A percentile compares a stretch with the other conserved stretches of the same genome.
phyloP scores from a whole-genome alignment of 2,888 invertebrate species.

The Heliothis peltigera region DNA sequence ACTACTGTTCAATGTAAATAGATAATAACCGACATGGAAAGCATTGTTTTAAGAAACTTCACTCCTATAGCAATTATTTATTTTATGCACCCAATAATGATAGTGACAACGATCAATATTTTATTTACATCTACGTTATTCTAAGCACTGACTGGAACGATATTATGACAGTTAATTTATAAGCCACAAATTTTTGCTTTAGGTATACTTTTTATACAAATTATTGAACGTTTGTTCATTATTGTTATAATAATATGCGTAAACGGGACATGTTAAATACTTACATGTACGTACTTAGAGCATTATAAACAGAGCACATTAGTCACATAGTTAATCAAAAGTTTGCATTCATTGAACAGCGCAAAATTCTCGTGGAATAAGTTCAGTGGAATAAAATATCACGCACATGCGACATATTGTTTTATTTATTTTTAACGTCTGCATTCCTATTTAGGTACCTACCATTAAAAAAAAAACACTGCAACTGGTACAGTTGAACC shows the following conservation, averaged over 20 bases:
- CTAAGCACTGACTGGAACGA: slow-evolving; percentile 71
- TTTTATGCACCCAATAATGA: slow-evolving; percentile 48
- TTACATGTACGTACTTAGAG: slow-evolving; percentile 71
- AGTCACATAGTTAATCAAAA: slow-evolving; percentile 84
- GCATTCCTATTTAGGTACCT: too few species aligned
- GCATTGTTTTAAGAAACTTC: slow-evolving; percentile 34
- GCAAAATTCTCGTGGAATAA: slow-evolving; percentile 83
- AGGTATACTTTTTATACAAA: slow-evolving; percentile 82
- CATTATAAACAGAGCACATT: slow-evolving; percentile 85
- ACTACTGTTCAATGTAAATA: slow-evolving; percentile 30
- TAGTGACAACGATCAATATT: slow-evolving; percentile 59
- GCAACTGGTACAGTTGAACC: too few species aligned
- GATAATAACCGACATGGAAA: slow-evolving; percentile 24
- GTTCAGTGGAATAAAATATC: slow-evolving; percentile 88
- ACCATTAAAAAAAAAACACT: too few species aligned
- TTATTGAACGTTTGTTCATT: slow-evolving; percentile 79
- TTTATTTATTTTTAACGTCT: slow-evolving; percentile 78
- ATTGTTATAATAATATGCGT: slow-evolving; percentile 73
- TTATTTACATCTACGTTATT: slow-evolving; percentile 60
- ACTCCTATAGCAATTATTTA: slow-evolving; percentile 28
- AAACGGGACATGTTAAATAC: slow-evolving; percentile 72
- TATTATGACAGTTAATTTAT: slow-evolving; percentile 66
- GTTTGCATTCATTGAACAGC: slow-evolving; percentile 82
- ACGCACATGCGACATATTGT: slow-evolving; percentile 87
- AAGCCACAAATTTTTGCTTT: slow-evolving; percentile 74